phyloP scores from a whole-genome alignment of 2,888 invertebrate species.

The Ectobius pallidus region DNA sequence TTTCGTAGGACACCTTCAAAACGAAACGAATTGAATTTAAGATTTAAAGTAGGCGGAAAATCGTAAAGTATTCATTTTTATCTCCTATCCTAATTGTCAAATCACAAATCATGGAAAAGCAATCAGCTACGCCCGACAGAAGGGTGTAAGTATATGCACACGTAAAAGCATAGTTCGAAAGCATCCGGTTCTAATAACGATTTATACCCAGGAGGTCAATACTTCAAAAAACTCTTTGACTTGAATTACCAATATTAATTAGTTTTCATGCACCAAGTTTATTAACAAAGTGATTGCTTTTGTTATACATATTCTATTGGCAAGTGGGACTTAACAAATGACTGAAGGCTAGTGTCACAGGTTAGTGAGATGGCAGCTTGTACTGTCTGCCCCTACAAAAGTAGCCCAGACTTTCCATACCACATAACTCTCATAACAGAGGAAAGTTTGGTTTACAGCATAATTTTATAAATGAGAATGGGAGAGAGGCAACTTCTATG shows the following conservation, averaged over 20 bases:
- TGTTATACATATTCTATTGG: background rate
- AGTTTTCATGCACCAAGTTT: conserved; percentile 5
- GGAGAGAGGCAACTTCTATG: too few relatives aligned
- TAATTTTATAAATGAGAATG: background rate
- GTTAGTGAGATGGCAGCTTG: background rate
- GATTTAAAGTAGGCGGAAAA: conserved; percentile 22
- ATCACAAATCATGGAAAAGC: conserved; percentile 34
- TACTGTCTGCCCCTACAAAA: background rate
- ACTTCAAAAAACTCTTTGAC: background rate
- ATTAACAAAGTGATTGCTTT: background rate
- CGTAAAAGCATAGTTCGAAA: background rate
- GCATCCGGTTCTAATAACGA: conserved; percentile 6
- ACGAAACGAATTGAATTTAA: conserved; percentile 23
- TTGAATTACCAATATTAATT: conserved; percentile 22
- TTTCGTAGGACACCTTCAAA: conserved; percentile 7
- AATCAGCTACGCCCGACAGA: conserved; percentile 30
- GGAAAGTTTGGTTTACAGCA: too few relatives aligned
- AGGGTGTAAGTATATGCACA: background rate
- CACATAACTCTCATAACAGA: too few relatives aligned
- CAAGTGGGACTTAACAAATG: conserved; percentile 6
- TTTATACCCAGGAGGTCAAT: conserved; percentile 19
- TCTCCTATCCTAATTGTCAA: conserved; percentile 30
- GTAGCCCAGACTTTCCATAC: background rate
- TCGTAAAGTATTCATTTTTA: conserved; percentile 31
- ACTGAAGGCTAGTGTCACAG: conserved; percentile 1